Evolutionary conservation across 2,797 vertebrate species (phyloP), one percentile per base, ranked within the genome.

Genomic region (Orientallactaga sibirica): DNA sequence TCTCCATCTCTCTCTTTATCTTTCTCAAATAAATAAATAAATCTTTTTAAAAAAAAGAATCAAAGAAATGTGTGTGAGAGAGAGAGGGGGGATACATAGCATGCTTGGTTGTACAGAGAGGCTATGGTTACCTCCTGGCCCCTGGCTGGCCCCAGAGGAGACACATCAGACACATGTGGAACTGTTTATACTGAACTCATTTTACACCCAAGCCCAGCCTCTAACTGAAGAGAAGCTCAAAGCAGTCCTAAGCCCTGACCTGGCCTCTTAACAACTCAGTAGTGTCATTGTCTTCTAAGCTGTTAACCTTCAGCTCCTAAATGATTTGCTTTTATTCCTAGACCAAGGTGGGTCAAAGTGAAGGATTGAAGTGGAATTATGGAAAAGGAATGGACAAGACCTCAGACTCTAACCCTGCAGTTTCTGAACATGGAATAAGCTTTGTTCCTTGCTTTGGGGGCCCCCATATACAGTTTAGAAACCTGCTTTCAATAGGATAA

Each of bases 131-230:
- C 11, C n/a, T 84, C 37, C n/a, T 3, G 12, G 24, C 33, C 66
- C n/a, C 43, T 33, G 12, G 19, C 66, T 41, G 86, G 48, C 41
- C 67, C 67, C 37, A 86, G 82, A 19, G 29, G 90, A 81, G 78
- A 90, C n/a, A 81, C 52, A 92, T 27, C 61, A 90, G 67, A 48
- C 76, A 92, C 15, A 24, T 74, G 76, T 18, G 77, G 62, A 88
- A 77, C 71, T 81, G 74, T 82, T 78, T 96, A 55, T 70, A 81
- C 58, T 78, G 37, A 52, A 24, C 41, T 93, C 74, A 76, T 86
- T 81, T 97, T 88, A 90, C 33, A 94, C 43, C 11, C 86, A 87
- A 88, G 91, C 48, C 48, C 48, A 92, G 48, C 29, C 29, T 24
- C 66, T 92, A 93, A 86, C 33, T 9, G 37, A 64, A 75, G 86